Evolutionary conservation across 1,140 invertebrate genomes (phyloP), one percentile per base, ranked within the genome.

Genomic region (Bilobella aurantiaca): DNA sequence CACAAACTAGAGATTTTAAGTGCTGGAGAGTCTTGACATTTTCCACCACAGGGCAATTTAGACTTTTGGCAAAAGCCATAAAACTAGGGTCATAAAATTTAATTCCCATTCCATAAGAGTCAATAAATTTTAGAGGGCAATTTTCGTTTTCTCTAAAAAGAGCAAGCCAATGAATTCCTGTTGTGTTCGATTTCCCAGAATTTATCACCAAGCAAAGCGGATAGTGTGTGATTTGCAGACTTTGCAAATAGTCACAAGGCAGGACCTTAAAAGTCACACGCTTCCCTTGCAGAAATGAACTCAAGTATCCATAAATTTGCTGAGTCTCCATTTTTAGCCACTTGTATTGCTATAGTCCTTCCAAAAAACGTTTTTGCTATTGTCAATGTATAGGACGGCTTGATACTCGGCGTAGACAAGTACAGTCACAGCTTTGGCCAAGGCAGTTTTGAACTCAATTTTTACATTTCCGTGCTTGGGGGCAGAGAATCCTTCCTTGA

Each of bases 381-480:
- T 18, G 49, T 72, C 62, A 23, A 72, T 70, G 29, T 66, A 31
- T 1, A 72, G 14, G 1, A 70, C 21, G 31, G 63, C 64, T 46
- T 67, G 64, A 60, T 65, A 70, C 42, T 73, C 70, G 29, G 25
- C 29, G 62, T 65, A 70, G 23, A 34, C 46, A 29, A 57, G 8
- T 31, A 47, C 65, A 42, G 63, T 67, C 53, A 62, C 21, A 61
- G 42, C 32, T 61, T 47, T 1, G 5, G 21, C 8, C 29, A 25
- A 1, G 8, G 23, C 12, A 58, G 72, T 66, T 61, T 60, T 25
- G 1, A 70, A 34, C 31, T 64, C 65, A 27, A 64, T 49, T 56
- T 25, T 49, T 34, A 65, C 3, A 49, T 49, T 62, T 60, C 56
- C 68, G 25, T 68, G 69, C 0, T 1, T 47, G 34, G 59, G 56